These are phyloP conservation scores for Molossus alvarezi DNA, from an alignment of 2,797 vertebrate genomes.

Conservation along the genomic window DNA sequence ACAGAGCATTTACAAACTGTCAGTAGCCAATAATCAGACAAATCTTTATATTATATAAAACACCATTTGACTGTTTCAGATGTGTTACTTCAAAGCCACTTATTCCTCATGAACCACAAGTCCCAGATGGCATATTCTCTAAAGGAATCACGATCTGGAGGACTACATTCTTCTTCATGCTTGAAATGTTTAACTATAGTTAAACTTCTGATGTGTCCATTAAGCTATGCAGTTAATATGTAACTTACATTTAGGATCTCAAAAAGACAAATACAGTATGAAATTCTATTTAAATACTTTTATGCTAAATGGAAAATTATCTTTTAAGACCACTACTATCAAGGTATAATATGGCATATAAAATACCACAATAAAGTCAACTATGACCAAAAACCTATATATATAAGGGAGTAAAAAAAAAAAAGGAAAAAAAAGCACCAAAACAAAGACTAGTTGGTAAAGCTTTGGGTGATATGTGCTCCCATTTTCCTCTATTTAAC, in stretches of 20 bases:
- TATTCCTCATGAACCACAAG: constrained; percentile 48
- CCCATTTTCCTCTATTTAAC: neutral
- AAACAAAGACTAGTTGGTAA: neutral
- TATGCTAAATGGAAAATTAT: constrained; percentile 48
- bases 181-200: constrained; percentile 47
- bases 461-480: neutral
- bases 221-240: constrained; percentile 18
- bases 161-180: constrained; percentile 54
- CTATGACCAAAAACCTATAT: constrained; percentile 20
- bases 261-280: constrained; percentile 38
- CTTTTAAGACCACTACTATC: constrained; percentile 24
- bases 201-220: constrained; percentile 48
- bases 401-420: too few species aligned
- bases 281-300: constrained; percentile 68
- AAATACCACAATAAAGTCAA: neutral
- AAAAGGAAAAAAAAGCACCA: constrained; percentile 14
- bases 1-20: neutral
- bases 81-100: constrained; percentile 1
- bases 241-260: constrained; percentile 3
- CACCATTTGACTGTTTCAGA: neutral
- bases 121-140: neutral
- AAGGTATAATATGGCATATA: neutral
- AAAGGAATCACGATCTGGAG: neutral
- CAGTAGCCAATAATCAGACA: constrained; percentile 11
- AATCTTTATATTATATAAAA: neutral